phyloP scores from a whole-genome alignment of 2,888 invertebrate genomes.

The Steromphala cineraria region DNA sequence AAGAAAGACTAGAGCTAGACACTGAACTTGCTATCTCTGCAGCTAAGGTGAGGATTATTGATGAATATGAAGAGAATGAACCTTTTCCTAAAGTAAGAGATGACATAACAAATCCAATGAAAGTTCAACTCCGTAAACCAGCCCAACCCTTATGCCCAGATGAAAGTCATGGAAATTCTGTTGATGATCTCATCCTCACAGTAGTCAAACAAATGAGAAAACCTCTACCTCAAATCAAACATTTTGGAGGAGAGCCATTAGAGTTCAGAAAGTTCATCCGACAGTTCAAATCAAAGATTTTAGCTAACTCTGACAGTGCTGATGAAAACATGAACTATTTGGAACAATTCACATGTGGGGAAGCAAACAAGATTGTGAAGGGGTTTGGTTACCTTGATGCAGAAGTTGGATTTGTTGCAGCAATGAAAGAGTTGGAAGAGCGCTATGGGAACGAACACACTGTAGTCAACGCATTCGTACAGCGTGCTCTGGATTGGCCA shows the following conservation, averaged over 20 bases:
- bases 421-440: not conserved
- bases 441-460: slow-evolving; percentile 2
- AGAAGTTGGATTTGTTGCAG: not conserved
- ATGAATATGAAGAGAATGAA: too few species aligned
- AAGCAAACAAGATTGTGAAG: not conserved
- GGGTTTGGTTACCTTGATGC: slow-evolving; percentile 8
- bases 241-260: slow-evolving; percentile 36
- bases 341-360: slow-evolving; percentile 20
- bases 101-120: too few species aligned
- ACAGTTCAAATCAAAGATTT: slow-evolving; percentile 22
- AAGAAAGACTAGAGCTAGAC: not conserved
- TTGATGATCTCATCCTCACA: not conserved
- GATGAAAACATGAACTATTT: slow-evolving; percentile 23
- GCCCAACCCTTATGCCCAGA: too few species aligned
- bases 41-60: not conserved
- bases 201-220: slow-evolving; percentile 21
- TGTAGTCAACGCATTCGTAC: not conserved
- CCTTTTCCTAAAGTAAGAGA: too few species aligned
- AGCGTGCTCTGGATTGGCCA: not conserved
- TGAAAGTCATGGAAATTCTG: too few species aligned
- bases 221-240: slow-evolving; percentile 29
- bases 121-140: too few species aligned
- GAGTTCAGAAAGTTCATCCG: slow-evolving; percentile 26
- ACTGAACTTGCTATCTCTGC: not conserved
- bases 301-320: not conserved